Base-by-base conservation (phyloP, 2,113 vertebrate species). In the Peromyscus maniculatus region DNA sequence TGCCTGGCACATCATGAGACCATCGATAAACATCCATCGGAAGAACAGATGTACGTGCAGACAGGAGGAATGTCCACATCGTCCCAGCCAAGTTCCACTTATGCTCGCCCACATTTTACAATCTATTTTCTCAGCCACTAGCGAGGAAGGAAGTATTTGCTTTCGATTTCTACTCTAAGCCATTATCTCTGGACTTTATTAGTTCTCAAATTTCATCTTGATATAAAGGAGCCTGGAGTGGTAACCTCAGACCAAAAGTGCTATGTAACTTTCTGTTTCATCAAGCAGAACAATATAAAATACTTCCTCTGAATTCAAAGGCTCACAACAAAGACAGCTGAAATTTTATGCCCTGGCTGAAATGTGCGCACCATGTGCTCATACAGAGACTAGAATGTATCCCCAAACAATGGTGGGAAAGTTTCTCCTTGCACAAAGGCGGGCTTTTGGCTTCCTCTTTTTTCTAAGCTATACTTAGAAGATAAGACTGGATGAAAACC, bases 361-460 rank as follows among this genome's bases (percentile, higher is more conserved):
- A 82, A 88, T 0, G 43, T 31, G 13, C 64, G 72, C 36, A 69
- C 64, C 22, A 75, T 1, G 39, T 0, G 13, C 26, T 57, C 3
- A 0, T 1, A 52, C 1, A 21, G 46, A 26, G 86, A 33, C 13
- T 8, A 26, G 49, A 13, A 33, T 24, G 46, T 1, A 62, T 86
- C 77, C 74, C 19, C 13, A 78, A 88, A 96, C 92, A 55, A 94
- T 49, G 1, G 95, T 92, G 95, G 90, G 89, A 83, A 97, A 87
- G 28, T 33, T 64, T 49, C 6, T 89, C 26, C 17, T 75, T 15
- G 21, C 28, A 91, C 86, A 86, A 84, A 96, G 12, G 33, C 52
- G 10, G 69, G 19, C 69, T 59, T 7, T 79, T 69, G 24, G 57
- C 57, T 93, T 95, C 91, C 89, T 95, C 22, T 33, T 82, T 66